phyloP scores from a whole-genome alignment of 1,140 invertebrate species.

The Drosophila athabasca region DNA sequence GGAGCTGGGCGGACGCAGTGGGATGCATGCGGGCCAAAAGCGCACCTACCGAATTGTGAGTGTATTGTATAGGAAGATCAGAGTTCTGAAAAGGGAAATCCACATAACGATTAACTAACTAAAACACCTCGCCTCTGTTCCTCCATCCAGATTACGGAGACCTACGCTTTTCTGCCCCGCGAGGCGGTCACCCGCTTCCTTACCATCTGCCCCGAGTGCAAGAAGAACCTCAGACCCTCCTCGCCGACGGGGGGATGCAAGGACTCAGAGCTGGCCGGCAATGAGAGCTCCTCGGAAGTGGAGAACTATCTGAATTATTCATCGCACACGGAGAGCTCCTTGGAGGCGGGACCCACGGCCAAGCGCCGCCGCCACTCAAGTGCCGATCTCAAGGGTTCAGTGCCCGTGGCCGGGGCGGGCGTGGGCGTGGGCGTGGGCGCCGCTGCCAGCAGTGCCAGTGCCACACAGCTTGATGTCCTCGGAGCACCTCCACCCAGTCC shows the following conservation, averaged over 20 bases:
- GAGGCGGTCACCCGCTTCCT: conserved; percentile 98
- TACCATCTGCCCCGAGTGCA: conserved; percentile 96
- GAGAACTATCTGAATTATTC: conserved; percentile 77
- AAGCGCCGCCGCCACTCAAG: conserved; percentile 72
- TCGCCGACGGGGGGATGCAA: conserved; percentile 84
- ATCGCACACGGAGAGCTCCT: conserved; percentile 78
- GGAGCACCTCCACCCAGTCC: conserved; percentile 18
- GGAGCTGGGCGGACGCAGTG: conserved; percentile 93
- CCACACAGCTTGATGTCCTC: conserved; percentile 47
- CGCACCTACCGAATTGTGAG: conserved; percentile 97
- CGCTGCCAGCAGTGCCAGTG: conserved; percentile 36
- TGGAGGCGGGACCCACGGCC: conserved; percentile 71
- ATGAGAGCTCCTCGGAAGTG: conserved; percentile 81
- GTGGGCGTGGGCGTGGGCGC: conserved; percentile 4
- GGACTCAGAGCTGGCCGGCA: conserved; percentile 63
- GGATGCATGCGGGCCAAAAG: conserved; percentile 97
- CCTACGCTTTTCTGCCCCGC: conserved; percentile 96
- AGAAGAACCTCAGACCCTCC: conserved; percentile 92
- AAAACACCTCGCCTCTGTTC: neutral
- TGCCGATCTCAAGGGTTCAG: conserved; percentile 59
- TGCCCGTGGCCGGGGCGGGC: conserved; percentile 10
- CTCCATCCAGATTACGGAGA: conserved; percentile 94
- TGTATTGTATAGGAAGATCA: conserved; percentile 62
- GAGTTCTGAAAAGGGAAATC: no score
- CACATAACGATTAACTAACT: neutral